Base-by-base conservation (phyloP, 1,140 invertebrate genomes). In the Vanessa atalanta region DNA sequence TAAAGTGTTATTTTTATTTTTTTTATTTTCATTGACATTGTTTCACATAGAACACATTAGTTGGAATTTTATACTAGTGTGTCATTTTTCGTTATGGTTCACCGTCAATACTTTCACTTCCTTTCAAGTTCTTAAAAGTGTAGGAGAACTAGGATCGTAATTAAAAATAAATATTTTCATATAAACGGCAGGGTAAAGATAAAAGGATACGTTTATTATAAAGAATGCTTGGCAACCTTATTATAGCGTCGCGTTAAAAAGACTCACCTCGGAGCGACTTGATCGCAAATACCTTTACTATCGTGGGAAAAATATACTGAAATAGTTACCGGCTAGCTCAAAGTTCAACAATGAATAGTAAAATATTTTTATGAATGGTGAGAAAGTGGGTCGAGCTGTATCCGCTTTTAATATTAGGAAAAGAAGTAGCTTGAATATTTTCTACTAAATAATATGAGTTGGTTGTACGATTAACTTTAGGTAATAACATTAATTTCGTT, bases 311-410 rank as follows among this genome's bases (percentile, higher is more conserved):
- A 77, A 23, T 47, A 65, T 76, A 73, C 63, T 47, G 53, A 75
- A 74, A 71, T 68, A 69, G 43, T 65, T 64, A 65, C 64, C 61
- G 72, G 26, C 20, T 50, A 57, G 72, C 72, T 70, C 70, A 70
- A 67, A 79, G 78, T 73, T 50, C 72, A 63, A 63, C 71, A 47
- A 60, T 76, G 75, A 71, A 78, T 70, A 71, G 51, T 50, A 63
- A 65, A 73, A 73, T 78, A 74, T 70, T 76, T 73, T 78, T 77
- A 73, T 75, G 70, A 78, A 78, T 71, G 73, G 57, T 50, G 73
- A 61, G 61, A 78, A 78, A 80, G 68, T 78, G 26, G 79, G 79
- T 76, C 79, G 69, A 55, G 13, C 71, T 57, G 68, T 74, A 50
- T 66, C 65, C 63, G 70, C 57, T 72, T 47, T 71, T 75, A 69